phyloP scores from a whole-genome alignment of 1,140 invertebrate species.

The Drosophila bocki region DNA sequence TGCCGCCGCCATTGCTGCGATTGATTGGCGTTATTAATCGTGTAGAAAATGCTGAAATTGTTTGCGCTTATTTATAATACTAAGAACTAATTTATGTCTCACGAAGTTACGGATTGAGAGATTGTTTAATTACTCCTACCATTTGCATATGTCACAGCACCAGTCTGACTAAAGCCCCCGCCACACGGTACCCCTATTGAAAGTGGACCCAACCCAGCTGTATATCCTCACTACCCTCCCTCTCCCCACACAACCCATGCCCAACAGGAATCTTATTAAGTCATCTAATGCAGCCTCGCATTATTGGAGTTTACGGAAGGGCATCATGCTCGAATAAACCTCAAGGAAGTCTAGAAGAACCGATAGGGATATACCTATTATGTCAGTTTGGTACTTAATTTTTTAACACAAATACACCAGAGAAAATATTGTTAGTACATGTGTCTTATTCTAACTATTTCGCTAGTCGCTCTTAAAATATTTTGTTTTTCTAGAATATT shows the following conservation, averaged over 20 bases:
- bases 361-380: conserved; percentile 8
- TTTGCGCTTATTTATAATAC: conserved; percentile 55
- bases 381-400: not conserved
- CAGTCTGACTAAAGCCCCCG: not conserved
- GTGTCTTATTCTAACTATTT: not conserved
- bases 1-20: conserved; percentile 15
- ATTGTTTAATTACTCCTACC: conserved; percentile 66
- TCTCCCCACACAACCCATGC: not conserved
- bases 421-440: not conserved
- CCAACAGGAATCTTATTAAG: conserved; percentile 58
- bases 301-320: conserved; percentile 23
- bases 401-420: not conserved
- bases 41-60: conserved; percentile 63
- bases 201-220: conserved; percentile 33
- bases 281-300: conserved; percentile 51
- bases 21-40: conserved; percentile 71
- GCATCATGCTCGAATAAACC: conserved; percentile 22
- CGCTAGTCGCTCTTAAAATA: not conserved
- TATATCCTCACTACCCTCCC: not conserved
- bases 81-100: conserved; percentile 66
- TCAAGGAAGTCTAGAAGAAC: not conserved
- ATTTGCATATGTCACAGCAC: conserved; percentile 79
- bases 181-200: not conserved
- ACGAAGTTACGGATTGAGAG: conserved; percentile 39
- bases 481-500: not conserved